A percentile compares a stretch with the other conserved stretches of the same genome.
Evolutionary conservation across 2,113 vertebrate genomes (phyloP).

Genomic region (Apteryx owenii): DNA sequence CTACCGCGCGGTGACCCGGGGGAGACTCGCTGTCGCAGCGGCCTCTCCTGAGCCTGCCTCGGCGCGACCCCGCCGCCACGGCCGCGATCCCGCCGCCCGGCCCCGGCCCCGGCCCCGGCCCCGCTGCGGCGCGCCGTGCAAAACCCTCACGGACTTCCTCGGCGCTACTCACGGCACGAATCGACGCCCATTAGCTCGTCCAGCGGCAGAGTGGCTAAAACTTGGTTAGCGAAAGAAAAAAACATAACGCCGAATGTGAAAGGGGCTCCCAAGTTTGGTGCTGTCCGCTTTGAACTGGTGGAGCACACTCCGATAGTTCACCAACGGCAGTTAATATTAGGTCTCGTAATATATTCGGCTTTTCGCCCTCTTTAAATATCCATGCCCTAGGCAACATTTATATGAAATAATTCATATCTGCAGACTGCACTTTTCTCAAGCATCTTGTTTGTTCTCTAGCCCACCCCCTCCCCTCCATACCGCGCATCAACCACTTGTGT

Average conservation of each 20-base stretch:
- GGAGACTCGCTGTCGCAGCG: background rate
- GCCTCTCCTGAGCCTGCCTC: background rate
- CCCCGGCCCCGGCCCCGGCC: background rate
- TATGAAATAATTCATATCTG: conserved; percentile 55
- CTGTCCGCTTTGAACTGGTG: background rate
- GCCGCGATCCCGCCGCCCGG: background rate
- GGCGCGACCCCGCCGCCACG: background rate
- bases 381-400: conserved; percentile 39
- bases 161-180: rapidly evolving
- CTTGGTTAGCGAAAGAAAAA: rapidly evolving
- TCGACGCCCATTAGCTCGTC: rapidly evolving
- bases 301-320: background rate
- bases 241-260: rapidly evolving
- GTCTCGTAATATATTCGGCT: background rate
- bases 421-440: background rate
- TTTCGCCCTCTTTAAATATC: conserved; percentile 27
- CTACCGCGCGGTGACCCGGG: background rate
- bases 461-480: background rate
- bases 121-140: too few relatives aligned
- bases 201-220: rapidly evolving
- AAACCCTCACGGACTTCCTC: background rate
- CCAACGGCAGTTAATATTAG: background rate
- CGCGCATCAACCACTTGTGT: background rate
- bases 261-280: background rate
- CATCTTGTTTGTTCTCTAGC: background rate